Evolutionary conservation across 53 echinoderm and acorn worm genomes (phyloP).

Genomic region (Henricia sp.): DNA sequence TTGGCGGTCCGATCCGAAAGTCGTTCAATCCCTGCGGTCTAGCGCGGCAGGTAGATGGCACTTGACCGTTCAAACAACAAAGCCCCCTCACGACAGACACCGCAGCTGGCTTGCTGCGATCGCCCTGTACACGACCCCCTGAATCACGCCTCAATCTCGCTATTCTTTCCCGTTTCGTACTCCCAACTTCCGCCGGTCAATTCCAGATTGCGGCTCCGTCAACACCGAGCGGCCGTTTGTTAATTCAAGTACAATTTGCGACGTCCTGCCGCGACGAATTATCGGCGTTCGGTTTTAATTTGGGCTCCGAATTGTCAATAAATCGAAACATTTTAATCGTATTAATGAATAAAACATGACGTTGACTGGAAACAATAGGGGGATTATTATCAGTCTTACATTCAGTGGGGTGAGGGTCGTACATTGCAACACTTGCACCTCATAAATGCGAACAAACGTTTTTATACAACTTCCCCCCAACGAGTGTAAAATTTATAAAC

Average conservation of each 20-base stretch:
- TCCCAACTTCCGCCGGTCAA: neutral
- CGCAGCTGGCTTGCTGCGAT: constrained; percentile 4
- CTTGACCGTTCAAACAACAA: constrained; percentile 35
- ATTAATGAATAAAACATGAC: constrained; percentile 7
- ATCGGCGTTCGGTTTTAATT: constrained; percentile 25
- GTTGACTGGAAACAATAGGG: neutral
- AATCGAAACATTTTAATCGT: neutral
- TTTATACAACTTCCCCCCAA: too few relatives aligned
- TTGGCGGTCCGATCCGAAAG: constrained; percentile 3
- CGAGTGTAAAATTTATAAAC: too few relatives aligned
- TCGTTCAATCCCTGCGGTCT: neutral
- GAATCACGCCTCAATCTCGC: constrained; percentile 44
- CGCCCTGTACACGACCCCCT: constrained; percentile 1
- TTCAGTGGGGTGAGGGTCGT: too few relatives aligned
- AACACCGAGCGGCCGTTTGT: constrained; percentile 26
- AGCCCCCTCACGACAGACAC: constrained; percentile 5
- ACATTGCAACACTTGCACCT: too few relatives aligned
- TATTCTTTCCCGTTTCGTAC: neutral
- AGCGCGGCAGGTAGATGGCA: constrained; percentile 15
- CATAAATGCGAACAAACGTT: too few relatives aligned
- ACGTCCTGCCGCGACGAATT: constrained; percentile 36
- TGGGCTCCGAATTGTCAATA: constrained; percentile 1
- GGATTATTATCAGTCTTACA: too few relatives aligned
- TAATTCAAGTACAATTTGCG: constrained; percentile 33
- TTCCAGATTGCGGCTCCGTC: neutral